Evolutionary conservation across 1,140 invertebrate genomes (phyloP), one percentile per base, ranked within the genome.

Genomic region (Maconellicoccus hirsutus): DNA sequence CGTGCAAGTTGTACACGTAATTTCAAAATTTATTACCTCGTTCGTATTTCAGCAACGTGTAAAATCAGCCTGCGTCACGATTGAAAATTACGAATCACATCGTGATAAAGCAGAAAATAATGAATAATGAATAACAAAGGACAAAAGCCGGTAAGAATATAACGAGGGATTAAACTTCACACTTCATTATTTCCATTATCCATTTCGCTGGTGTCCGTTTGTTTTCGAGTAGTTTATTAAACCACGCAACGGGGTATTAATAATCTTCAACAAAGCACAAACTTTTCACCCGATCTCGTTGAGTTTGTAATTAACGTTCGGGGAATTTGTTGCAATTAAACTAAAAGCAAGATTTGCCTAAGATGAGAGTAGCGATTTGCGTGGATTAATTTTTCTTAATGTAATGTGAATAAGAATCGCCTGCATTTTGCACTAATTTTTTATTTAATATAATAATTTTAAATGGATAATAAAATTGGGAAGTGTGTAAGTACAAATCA

Each of bases 121-220:
- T 66, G 61, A 66, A 25, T 26, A 66, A 66, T 66, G 61, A 66
- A 66, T 25, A 66, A 66, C 25, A 66, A 26, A 66, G 19, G 10
- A 66, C 61, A 66, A 26, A 23, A 52, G 42, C 42, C 42, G 42
- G 42, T 52, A 52, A 52, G 42, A 52, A 52, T 52, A 52, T 52
- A 52, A 52, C 42, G 42, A 52, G 42, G 42, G 42, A 52, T 52
- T 52, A 52, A 52, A 52, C 25, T 66, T 66, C 61, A 66, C 61
- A 66, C 21, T 66, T 66, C 61, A 66, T 66, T 66, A 66, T 66
- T 66, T 66, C 61, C 61, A 66, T 66, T 66, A 66, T 66, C 61
- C 19, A 14, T 66, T 22, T 66, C 22, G 25, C 21, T 66, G 61
- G 61, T 66, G 61, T 25, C 25, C 61, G 61, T 66, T 66, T 66